Evolutionary conservation across 2,888 invertebrate genomes (phyloP), one percentile per base, ranked within the genome.

Genomic region (Empis livida): DNA sequence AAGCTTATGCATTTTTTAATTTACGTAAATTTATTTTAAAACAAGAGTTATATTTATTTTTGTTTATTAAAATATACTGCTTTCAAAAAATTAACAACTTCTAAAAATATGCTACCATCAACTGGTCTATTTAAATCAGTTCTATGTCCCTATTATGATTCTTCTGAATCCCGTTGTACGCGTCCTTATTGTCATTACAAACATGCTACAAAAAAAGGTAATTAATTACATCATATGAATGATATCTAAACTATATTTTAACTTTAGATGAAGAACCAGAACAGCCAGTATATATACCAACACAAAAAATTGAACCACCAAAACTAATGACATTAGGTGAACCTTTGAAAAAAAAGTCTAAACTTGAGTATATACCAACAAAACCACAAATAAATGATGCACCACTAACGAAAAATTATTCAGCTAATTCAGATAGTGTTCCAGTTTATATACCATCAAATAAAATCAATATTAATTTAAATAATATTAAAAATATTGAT

Each of bases 151-250:
- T 92, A 84, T 71, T 89, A 79, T 65, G 80, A 84, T 60, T 79
- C 74, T 63, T 10, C 11, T 20, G 55, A 50, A 37, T 49, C 44
- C 40, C 84, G 82, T 50, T 94, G 94, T 71, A 84, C 84, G 56
- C 75, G 94, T 59, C 91, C 92, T 17, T 90, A 92, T 70, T 94
- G 94, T 71, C 92, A 93, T 71, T 94, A 87, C 68, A 82, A 86
- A 62, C 94, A 94, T 70, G 76, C 79, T 55, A 83, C 79, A 55
- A 83, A 79, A 61, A 83, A 80, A 73, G 86, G 86, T 73, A 56
- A 48, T 43, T 17, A n/a, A 14, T 43, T 42, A 11, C 13, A 16
- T n/a, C 6, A 5, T 14, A 32, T 31, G 13, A 15, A 31, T 9
- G 23, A 9, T 23, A 13, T 4, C n/a, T n/a, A 1, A 27, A 37